Evolutionary conservation across 2,113 vertebrate species (phyloP).

Genomic region (Jaculus jaculus): DNA sequence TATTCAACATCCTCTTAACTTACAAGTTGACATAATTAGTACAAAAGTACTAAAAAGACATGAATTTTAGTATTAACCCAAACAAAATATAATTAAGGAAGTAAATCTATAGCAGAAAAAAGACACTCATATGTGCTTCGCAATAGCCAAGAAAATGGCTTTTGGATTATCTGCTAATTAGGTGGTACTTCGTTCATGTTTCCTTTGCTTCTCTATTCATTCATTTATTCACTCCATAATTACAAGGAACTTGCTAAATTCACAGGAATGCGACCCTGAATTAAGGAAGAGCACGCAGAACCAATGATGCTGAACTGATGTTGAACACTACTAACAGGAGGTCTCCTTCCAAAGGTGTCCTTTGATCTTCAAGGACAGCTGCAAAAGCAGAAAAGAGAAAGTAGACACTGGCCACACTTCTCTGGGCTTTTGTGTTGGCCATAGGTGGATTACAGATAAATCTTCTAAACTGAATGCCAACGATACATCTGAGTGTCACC

Average conservation of each 20-base stretch:
- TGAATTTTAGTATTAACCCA: conserved; percentile 58
- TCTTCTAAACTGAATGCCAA: conserved; percentile 37
- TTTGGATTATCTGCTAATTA: conserved; percentile 54
- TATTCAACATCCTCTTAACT: conserved; percentile 6
- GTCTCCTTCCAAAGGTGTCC: background rate
- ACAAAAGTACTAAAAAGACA: conserved; percentile 35
- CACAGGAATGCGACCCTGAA: background rate
- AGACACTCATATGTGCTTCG: background rate
- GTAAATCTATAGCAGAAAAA: conserved; percentile 54
- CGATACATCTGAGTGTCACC: background rate
- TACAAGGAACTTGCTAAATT: conserved; percentile 34
- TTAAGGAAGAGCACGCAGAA: conserved; percentile 34
- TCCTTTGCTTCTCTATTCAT: background rate
- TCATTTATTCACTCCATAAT: conserved; percentile 43
- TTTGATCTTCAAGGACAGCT: conserved; percentile 42
- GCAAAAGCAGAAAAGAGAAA: conserved; percentile 22
- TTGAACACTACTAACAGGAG: background rate
- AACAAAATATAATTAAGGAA: conserved; percentile 67
- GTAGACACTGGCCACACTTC: background rate
- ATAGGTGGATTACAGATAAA: conserved; percentile 50
- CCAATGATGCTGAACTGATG: background rate
- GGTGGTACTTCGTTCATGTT: conserved; percentile 21
- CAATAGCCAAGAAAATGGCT: conserved; percentile 48
- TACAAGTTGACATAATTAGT: conserved; percentile 55
- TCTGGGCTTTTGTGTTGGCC: conserved; percentile 16